Base-by-base conservation (phyloP, 2,888 invertebrate species). In the Eubasilissa splendida region DNA sequence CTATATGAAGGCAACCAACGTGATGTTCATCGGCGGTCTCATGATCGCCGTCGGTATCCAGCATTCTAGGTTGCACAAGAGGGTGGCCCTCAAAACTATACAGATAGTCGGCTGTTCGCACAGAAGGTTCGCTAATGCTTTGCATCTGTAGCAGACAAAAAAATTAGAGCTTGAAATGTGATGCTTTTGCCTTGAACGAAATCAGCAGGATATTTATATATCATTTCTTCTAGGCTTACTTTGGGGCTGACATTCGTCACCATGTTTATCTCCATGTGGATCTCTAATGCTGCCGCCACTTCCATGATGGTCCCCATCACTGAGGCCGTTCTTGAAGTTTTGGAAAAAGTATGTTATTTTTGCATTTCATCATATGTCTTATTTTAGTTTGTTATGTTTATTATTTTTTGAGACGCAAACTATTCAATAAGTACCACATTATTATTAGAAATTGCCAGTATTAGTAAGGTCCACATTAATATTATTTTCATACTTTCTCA, bases 11-110 rank as follows among this genome's bases (percentile, higher is more conserved):
- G 94, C 94, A 85, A 95, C 96, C 0, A 94, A 95, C 85, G 95
- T 96, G 92, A 96, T 96, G 96, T 96, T 96, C 87, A 93, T 96
- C 88, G 97, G 97, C 0, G 97, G 97, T 31, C 91, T 98, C 84
- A 95, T 97, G 88, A 95, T 97, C 79, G 98, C 97, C 0, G 94
- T 97, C 0, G 96, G 96, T 0, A 95, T 98, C 0, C 97, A 98
- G 88, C 94, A 96, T 87, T 96, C 96, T 85, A 96, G 96, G 87
- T 89, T 98, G 42, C 97, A 98, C 85, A 95, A 95, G 87, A 91
- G 98, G 83, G 94, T 97, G 0, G 97, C 97, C 0, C 87, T 98
- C 78, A 92, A 95, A 87, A 95, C 96, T 4, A 95, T 97, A 75
- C 93, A 94, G 85, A 91, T 94, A 31, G 93, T 95, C 63, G 95